Evolutionary conservation across 2,113 vertebrate species (phyloP), one percentile per base, ranked within the genome.

Genomic region (Microcebus tavaratra): DNA sequence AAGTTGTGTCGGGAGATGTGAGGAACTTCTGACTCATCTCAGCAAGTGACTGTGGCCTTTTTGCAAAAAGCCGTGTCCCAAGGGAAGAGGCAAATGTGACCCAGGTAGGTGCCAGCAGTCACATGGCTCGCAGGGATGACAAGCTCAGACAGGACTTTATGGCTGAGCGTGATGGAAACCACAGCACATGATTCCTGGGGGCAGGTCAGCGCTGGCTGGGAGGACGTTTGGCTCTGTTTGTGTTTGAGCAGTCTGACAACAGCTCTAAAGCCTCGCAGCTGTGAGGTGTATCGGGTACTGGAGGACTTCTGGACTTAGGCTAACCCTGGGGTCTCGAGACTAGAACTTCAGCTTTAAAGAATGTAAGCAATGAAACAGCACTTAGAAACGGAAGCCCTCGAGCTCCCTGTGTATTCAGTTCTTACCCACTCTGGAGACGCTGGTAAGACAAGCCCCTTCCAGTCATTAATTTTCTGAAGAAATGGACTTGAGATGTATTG

Each of bases 201-300:
- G 92, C 90, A 84, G 97, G 96, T 96, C 87, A 53, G 87, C 27
- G 31, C 96, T 96, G 97, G 82, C 92, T 83, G 93, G 90, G 93
- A 95, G 97, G 88, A 78, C 87, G 27, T 97, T 97, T 98, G 95
- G 57, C 91, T 85, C 89, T 27, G 90, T 90, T 96, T 97, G 87
- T 90, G 80, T 98, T 95, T 98, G 98, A 98, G 96, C 94, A 96
- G 97, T 96, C 96, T 97, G 97, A 86, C 88, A 95, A 68, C 88
- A 92, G 96, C 93, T 95, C 83, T 93, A 97, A 98, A 98, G 95
- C 63, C 96, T 94, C 90, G 94, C 97, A 96, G 94, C 96, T 97
- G 91, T 4, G 59, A 95, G 48, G 84, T 27, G 48, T 90, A 90
- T 97, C 98, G 93, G 95, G 97, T 96, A 90, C 91, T 59, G 6